Evolutionary conservation across 2,888 invertebrate genomes (phyloP).

Genomic region (Odontocolon sp.): DNA sequence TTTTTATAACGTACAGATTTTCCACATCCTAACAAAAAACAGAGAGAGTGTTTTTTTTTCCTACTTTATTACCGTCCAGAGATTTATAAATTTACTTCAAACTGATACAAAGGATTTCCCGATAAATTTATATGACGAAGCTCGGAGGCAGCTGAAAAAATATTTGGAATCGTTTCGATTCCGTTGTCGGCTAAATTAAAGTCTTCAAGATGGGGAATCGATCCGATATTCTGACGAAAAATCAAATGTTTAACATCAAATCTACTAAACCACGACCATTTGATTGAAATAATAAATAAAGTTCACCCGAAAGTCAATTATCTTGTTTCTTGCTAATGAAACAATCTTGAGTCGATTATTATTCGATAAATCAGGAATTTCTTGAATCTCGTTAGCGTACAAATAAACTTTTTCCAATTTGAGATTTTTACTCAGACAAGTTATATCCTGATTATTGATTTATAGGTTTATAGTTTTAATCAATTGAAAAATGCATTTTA

Average conservation of each 20-base stretch:
- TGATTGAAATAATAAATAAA: too few species aligned
- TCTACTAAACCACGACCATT: not conserved
- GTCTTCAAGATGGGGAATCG: constrained; percentile 54
- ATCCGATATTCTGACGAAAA: constrained; percentile 58
- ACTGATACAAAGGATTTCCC: constrained; percentile 60
- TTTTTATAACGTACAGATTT: constrained; percentile 52
- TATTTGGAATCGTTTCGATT: constrained; percentile 55
- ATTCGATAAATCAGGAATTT: constrained; percentile 59
- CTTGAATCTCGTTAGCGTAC: constrained; percentile 65
- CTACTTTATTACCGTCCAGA: too few species aligned
- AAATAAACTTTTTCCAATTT: constrained; percentile 64
- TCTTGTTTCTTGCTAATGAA: constrained; percentile 65
- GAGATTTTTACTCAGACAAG: constrained; percentile 46
- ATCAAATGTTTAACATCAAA: not conserved
- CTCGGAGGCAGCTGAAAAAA: constrained; percentile 55
- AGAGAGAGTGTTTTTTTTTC: not conserved
- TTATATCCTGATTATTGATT: constrained; percentile 60
- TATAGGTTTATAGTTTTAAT: not conserved
- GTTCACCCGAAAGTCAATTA: constrained; percentile 58
- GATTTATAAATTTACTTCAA: constrained; percentile 54
- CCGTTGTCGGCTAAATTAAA: constrained; percentile 66
- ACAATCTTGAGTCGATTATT: constrained; percentile 53
- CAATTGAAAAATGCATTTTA: not conserved
- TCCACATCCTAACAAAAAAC: constrained; percentile 61
- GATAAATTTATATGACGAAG: constrained; percentile 63